phyloP scores from a whole-genome alignment of 2,797 vertebrate species.

The Buphagus erythrorhynchus region DNA sequence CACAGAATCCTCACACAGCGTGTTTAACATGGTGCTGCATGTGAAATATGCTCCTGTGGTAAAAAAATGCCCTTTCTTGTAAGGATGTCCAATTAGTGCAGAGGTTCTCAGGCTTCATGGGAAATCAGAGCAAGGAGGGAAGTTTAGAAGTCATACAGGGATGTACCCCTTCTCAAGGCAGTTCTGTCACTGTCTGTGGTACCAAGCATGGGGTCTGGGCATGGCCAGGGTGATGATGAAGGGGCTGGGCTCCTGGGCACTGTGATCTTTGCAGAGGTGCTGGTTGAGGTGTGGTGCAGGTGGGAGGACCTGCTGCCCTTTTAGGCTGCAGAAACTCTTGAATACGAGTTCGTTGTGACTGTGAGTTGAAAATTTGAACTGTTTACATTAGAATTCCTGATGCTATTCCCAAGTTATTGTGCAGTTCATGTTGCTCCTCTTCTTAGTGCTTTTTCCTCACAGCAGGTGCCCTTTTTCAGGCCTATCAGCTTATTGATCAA shows the following conservation, averaged over 20 bases:
- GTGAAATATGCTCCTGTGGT: not conserved
- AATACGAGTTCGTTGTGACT: accelerated
- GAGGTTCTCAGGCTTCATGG: not conserved
- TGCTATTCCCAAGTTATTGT: not conserved
- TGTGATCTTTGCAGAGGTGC: not conserved
- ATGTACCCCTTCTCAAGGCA: not conserved
- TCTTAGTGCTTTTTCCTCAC: not conserved
- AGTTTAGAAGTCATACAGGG: not conserved
- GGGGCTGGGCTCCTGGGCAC: not conserved
- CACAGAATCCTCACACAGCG: not conserved
- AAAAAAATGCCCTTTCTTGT: not conserved
- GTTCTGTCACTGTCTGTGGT: not conserved
- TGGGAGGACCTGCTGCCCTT: not conserved
- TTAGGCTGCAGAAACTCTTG: not conserved
- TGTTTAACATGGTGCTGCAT: not conserved
- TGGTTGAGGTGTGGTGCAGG: not conserved
- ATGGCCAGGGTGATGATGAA: not conserved
- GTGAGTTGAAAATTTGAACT: not conserved
- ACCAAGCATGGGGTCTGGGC: not conserved
- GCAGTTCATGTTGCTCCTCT: not conserved
- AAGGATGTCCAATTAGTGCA: not conserved
- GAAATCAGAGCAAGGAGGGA: not conserved
- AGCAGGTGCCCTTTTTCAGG: not conserved
- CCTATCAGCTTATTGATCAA: not conserved
- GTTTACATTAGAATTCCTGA: not conserved